Base-by-base conservation (phyloP, 2,113 vertebrate genomes). In the Dicaeum eximium region DNA sequence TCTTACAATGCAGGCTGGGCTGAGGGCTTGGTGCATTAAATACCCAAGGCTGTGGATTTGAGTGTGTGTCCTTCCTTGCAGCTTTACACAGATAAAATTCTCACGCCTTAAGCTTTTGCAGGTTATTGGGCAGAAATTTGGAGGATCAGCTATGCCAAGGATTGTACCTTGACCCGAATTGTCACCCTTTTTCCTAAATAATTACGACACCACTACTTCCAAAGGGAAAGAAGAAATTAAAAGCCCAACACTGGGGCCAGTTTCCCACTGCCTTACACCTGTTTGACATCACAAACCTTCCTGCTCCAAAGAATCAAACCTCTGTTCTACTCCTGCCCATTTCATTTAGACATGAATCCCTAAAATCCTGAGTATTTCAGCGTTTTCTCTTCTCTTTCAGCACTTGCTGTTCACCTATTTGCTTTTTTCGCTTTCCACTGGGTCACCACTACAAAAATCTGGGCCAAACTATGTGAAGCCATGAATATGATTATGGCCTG, bases 401-500 rank as follows among this genome's bases (percentile, higher is more conserved):
- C 92, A 74, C 75, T 90, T 84, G 53, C 56, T 71, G 14, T 11
- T 89, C 78, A 78, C 74, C 20, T 15, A 17, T 35, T 88, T 13
- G 42, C 57, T 42, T 91, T 78, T 50, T 58, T 30, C 16, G 22
- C 66, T 85, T 80, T 30, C 69, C 37, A 11, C 40, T 40, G 19
- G 57, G 38, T 66, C 74, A 58, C 66, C 42, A 35, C 51, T 58
- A 77, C 67, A 80, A 90, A 94, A 74, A 66, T 58, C 79, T 40
- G 24, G 25, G n/a, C 78, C 82, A 79, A 92, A 30, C 44, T 51
- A 15, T 1, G 37, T 5, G 60, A 90, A 92, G 40, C 37, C 53
- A 90, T 54, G 82, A 74, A 71, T 92, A 95, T 84, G 93, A 85
- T 90, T 88, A 77, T 44, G 66, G 90, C 10, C 47, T 88, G 82